phyloP scores from a whole-genome alignment of 2,113 vertebrate species.

The Bos indicus region DNA sequence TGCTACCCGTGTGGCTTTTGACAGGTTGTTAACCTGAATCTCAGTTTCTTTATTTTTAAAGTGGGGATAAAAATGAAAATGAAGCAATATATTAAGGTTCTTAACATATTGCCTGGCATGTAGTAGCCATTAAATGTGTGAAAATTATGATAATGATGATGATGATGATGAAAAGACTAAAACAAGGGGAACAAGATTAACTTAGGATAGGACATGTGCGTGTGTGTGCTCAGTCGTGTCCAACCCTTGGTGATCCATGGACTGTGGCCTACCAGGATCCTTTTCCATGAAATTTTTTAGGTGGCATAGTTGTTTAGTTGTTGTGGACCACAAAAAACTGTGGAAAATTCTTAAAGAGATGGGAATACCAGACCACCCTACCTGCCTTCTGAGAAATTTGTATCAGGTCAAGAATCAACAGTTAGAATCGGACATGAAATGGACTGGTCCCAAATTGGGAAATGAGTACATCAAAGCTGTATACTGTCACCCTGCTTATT shows the following conservation, averaged over 20 bases:
- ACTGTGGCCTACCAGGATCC: neutral
- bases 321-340: neutral
- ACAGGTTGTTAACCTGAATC: neutral
- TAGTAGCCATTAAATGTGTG: neutral
- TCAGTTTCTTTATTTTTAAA: neutral
- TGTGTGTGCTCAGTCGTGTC: neutral
- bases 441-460: neutral
- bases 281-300: neutral
- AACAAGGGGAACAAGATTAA: neutral
- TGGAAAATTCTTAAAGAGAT: neutral
- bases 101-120: neutral
- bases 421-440: neutral
- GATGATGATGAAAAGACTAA: neutral
- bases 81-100: neutral
- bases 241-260: accelerated
- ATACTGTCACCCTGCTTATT: neutral
- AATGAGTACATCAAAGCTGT: neutral
- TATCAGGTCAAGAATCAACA: neutral
- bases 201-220: neutral
- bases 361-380: neutral
- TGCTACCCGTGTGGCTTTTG: neutral
- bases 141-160: neutral
- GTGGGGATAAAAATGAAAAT: neutral
- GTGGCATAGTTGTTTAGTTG: neutral
- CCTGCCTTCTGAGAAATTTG: neutral